Evolutionary conservation across 1,140 invertebrate genomes (phyloP), one percentile per base, ranked within the genome.

Genomic region (Caenorhabditis briggsae): DNA sequence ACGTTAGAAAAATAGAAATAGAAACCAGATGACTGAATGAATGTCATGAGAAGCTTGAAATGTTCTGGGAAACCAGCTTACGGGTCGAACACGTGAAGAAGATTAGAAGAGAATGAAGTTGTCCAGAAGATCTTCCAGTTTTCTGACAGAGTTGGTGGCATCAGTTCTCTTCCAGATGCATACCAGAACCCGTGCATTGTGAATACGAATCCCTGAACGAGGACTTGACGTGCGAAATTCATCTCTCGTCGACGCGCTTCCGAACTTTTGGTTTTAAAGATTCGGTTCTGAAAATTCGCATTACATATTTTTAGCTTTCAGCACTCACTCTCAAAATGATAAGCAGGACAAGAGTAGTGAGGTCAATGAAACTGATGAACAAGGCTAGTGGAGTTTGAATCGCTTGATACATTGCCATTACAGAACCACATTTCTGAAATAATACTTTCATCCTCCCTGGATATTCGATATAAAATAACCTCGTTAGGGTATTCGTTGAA

Each of bases 111-210:
- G n/a, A 61, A 61, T 61, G 59, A 61, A 33, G 59, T 61, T 2
- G 59, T 61, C 59, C 59, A 61, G 25, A 20, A 61, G 8, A 61
- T 61, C 14, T 61, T 61, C 59, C 59, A 61, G 59, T 61, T 61
- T 25, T 61, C 20, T 11, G 20, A 5, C 59, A 61, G 33, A 25
- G 20, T n/a, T 20, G 18, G 3, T 25, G 59, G 59, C 59, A 61
- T 61, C 23, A 61, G 8, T 12, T 61, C 14, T 61, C 59, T 61
- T 8, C 59, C 59, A 23, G 8, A 8, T 61, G 6, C 11, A 25
- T 61, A 61, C 59, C 59, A 61, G 8, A 61, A 61, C 12, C 20
- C 59, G 25, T 20, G 59, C 9, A 61, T 25, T 25, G 23, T 20
- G n/a, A 61, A 61, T 25, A 61, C 11, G 23, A 61, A 33, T 33